Percentiles rank a stretch among this genome's conserved stretches.
phyloP scores from a whole-genome alignment of 2,113 vertebrate genomes.

The Prolemur simus region DNA sequence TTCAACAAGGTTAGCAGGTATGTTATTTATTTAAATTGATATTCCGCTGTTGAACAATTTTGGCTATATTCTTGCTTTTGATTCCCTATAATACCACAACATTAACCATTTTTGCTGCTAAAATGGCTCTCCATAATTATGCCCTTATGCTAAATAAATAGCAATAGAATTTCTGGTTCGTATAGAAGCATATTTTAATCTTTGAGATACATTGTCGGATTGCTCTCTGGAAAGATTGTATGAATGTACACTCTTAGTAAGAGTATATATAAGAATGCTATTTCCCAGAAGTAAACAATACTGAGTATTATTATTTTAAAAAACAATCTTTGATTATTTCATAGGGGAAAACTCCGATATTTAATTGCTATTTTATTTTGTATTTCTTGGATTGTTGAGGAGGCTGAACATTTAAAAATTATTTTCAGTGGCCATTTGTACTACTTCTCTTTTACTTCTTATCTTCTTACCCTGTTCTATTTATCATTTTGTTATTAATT shows the following conservation, averaged over 20 bases:
- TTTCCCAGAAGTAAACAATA: constrained; percentile 34
- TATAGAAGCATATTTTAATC: neutral
- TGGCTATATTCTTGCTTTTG: constrained; percentile 2
- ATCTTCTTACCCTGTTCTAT: neutral
- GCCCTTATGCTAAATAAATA: constrained; percentile 9
- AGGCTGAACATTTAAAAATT: neutral
- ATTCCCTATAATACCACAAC: neutral
- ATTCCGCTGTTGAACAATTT: constrained; percentile 16
- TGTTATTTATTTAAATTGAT: constrained; percentile 30
- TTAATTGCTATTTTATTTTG: constrained; percentile 1
- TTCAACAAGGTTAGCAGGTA: neutral
- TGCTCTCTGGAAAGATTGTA: neutral
- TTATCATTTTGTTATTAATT: constrained; percentile 46
- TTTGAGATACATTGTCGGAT: constrained; percentile 12
- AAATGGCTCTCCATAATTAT: constrained; percentile 28
- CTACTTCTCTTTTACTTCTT: neutral
- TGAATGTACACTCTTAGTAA: neutral
- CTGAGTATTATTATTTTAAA: constrained; percentile 14
- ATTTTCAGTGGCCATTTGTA: neutral
- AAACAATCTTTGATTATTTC: constrained; percentile 2
- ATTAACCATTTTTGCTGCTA: constrained; percentile 35
- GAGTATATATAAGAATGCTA: neutral
- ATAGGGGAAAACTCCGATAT: neutral
- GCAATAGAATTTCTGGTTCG: constrained; percentile 44
- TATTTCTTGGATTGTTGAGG: neutral